Evolutionary conservation across 2,888 invertebrate genomes (phyloP), one percentile per base, ranked within the genome.

Genomic region (Cactoblastis cactorum): DNA sequence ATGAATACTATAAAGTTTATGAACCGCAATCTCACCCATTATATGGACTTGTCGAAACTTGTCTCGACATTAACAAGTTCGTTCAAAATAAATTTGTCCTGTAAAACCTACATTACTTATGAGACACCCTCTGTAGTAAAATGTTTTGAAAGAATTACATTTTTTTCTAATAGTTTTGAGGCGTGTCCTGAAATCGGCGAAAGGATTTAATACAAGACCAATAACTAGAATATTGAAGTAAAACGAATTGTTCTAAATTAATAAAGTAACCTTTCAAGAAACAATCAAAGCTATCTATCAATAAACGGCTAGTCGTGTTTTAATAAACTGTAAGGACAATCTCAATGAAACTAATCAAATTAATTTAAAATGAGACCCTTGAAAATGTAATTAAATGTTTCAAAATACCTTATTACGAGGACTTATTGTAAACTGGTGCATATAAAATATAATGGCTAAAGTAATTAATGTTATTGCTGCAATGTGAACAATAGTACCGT

Each of bases 341-440:
- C 24, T 6, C 12, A 48, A 35, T 38, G 22, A 48, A 39, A 37
- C 50, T 49, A 48, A 53, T 38, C 53, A 45, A 52, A 54, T 51
- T 51, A 51, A 54, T 43, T 24, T 33, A 35, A 8, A 18, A 48
- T 35, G 57, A 55, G 59, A 63, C 61, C 67, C 66, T 69, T 68
- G 68, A 67, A 67, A 58, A 51, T 59, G 51, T 63, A 68, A 69
- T 73, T 63, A 66, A 65, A 65, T 58, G 47, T 63, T 63, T 63
- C 65, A 63, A 64, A 63, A 59, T 54, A 51, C 63, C 65, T 56
- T 56, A 59, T 65, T 69, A 65, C 56, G 48, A 62, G 61, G 64
- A 50, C 52, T 52, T 49, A 49, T 56, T 59, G 45, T 48, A 57
- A 56, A 61, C 58, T 59, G 52, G 67, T 57, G 55, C 54, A 55